Evolutionary conservation across 1,140 invertebrate genomes (phyloP).

Genomic region (Drosophila melanica): DNA sequence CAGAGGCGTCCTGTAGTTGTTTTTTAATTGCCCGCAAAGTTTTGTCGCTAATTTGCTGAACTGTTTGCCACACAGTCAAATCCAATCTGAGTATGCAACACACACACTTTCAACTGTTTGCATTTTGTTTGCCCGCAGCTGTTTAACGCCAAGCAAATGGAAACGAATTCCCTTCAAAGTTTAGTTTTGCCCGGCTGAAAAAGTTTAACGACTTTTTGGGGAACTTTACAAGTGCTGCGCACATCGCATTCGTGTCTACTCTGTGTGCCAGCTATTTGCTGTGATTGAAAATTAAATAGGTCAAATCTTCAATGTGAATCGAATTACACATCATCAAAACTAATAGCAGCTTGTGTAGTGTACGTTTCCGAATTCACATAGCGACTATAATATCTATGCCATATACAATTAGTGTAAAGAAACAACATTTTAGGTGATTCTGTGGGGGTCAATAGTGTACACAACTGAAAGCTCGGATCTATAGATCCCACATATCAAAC

Average conservation of each 20-base stretch:
- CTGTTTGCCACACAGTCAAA: conserved; percentile 55
- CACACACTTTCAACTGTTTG: conserved; percentile 6
- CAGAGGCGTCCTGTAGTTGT: conserved; percentile 57
- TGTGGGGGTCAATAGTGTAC: too few species aligned
- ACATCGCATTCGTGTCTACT: neutral
- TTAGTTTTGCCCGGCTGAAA: conserved; percentile 51
- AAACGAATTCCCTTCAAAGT: conserved; percentile 66
- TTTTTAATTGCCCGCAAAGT: conserved; percentile 76
- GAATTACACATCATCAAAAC: too few species aligned
- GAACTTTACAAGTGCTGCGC: conserved; percentile 44
- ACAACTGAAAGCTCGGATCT: too few species aligned
- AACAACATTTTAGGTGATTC: too few species aligned
- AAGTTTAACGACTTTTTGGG: conserved; percentile 74
- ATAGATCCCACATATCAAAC: too few species aligned
- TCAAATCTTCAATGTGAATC: neutral
- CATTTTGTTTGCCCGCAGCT: conserved; percentile 32
- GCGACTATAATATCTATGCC: too few species aligned
- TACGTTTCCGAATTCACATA: too few species aligned
- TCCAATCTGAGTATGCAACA: conserved; percentile 10
- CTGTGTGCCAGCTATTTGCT: conserved; percentile 29
- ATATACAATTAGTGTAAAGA: too few species aligned
- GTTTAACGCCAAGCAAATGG: conserved; percentile 57
- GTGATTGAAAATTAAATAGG: conserved; percentile 29
- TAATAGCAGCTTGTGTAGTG: too few species aligned
- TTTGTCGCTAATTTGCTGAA: conserved; percentile 77